Base-by-base conservation (phyloP, 2,113 vertebrate genomes). In the Melierax canorus region DNA sequence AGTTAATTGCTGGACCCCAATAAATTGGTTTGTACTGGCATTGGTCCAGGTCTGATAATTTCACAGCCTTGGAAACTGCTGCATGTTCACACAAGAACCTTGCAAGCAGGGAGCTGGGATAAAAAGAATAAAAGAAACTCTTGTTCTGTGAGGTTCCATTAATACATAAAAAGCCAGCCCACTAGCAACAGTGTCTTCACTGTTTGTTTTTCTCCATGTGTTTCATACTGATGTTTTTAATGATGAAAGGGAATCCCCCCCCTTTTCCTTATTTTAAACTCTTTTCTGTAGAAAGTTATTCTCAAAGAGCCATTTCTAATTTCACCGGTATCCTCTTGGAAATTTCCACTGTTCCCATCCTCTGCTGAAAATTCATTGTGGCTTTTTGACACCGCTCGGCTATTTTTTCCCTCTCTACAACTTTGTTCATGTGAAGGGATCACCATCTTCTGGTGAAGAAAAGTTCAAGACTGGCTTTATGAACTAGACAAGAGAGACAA, bases 1-100 rank as follows among this genome's bases (percentile, higher is more conserved):
- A 96, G 96, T 98, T 98, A 98, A 98, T 98, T 98, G 98, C 94
- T 97, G 97, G 95, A 97, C 98, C 98, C 97, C 97, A 98, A 98
- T 98, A 98, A 98, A 98, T 98, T 98, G 98, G 97, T 97, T 98
- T 98, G 95, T 98, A 94, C 95, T 98, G 98, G 98, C 98, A 83
- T 88, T 86, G 75, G 24, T 97, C 98, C 98, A 98, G 95, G 92
- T 96, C 95, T 98, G 98, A 98, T 98, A 97, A 98, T 98, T 98
- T 98, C 97, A 98, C 96, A 98, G 97, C 96, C 97, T 34, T 97
- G 96, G 96, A 98, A 98, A 98, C 96, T 94, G 96, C 97, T 97
- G 96, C 96, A 97, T 97, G 97, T 98, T 98, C 97, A 97, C 97
- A 98, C 97, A 98, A 97, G 96, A 96, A 97, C 92, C 94, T 96